Evolutionary conservation across 2,888 invertebrate species (phyloP), one percentile per base, ranked within the genome.

Genomic region (Lordiphosa andalusiaca): DNA sequence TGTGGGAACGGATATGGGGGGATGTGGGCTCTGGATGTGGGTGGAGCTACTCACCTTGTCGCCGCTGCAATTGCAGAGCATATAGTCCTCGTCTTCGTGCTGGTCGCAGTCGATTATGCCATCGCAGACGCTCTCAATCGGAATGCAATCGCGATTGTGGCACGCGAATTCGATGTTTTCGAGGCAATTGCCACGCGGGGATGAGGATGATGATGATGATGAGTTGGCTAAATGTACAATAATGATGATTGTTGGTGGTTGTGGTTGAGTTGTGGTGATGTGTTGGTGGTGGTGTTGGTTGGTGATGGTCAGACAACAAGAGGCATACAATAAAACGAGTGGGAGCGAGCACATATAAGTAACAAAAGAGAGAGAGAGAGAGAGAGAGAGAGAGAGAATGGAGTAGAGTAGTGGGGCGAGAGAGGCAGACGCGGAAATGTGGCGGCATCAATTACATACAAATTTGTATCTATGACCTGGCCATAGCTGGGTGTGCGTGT

Each of bases 71-170:
- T 83, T 76, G 77, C 88, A 88, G 2, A 87, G 65, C 55, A 67
- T 61, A 61, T 91, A 91, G 50, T 80, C 85, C 88, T 96, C 97
- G 85, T 97, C 96, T 25, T 94, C 93, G 0, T 92, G 92, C 65
- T 92, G 92, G 0, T 90, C 88, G 78, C 97, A 97, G 88, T 97
- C 97, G n/a, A 91, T 89, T 72, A 94, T 94, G 6, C 93, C 94
- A 88, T 96, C 96, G 89, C 97, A 97, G 38, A 93, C 92, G 93
- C 95, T 95, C 13, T 93, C 92, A 75, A 91, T 91, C 41, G 95
- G 94, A 57, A 96, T 93, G 76, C 96, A 96, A 41, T 91, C 90
- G 10, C 91, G 91, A 62, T 91, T 91, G 42, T 87, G 88, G 83
- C 94, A 94, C 55, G 90, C 89, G 84, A 93, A 93, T 76, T 93